Percentiles rank a stretch among this genome's conserved stretches.
These are phyloP conservation scores for Physella acuta DNA, from an alignment of 1,140 invertebrate species.

Conservation along the genomic window DNA sequence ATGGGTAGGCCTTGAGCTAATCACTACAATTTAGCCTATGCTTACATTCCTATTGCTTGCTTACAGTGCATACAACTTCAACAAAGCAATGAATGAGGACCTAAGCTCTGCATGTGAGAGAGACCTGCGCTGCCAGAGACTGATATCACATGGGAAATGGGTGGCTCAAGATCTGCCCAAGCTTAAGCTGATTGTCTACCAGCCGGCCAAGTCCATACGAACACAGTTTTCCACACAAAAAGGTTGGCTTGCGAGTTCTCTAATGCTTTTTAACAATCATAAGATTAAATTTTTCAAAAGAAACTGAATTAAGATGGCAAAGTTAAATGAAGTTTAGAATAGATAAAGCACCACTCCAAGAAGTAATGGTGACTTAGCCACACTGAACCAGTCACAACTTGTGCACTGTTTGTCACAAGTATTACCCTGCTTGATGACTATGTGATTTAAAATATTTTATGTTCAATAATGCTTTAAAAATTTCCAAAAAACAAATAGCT, in stretches of 20 bases:
- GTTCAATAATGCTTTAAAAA: too few species aligned
- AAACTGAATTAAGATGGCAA: not conserved
- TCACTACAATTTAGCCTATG: too few species aligned
- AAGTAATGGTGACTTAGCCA: too few species aligned
- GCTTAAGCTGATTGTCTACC: slow-evolving; percentile 25
- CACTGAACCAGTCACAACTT: too few species aligned
- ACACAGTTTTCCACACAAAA: slow-evolving; percentile 26
- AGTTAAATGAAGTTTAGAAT: slow-evolving; percentile 2
- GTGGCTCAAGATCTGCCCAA: slow-evolving; percentile 46
- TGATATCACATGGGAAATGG: slow-evolving; percentile 50
- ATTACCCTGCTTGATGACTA: too few species aligned
- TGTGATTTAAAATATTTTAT: too few species aligned
- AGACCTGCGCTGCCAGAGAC: slow-evolving; percentile 44
- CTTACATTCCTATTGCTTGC: too few species aligned
- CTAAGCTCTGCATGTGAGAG: slow-evolving; percentile 43
- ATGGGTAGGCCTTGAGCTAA: too few species aligned
- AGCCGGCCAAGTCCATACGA: slow-evolving; percentile 20
- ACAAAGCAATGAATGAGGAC: slow-evolving; percentile 35
- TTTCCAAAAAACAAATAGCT: too few species aligned
- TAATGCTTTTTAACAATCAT: too few species aligned
- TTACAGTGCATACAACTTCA: slow-evolving; percentile 39
- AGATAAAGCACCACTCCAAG: not conserved
- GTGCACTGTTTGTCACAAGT: too few species aligned
- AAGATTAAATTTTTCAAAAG: too few species aligned
- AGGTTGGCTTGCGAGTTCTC: not conserved